These are phyloP conservation scores for Dunckerocampus dactyliophorus DNA, from an alignment of 2,113 vertebrate species.

Conservation along the genomic window DNA sequence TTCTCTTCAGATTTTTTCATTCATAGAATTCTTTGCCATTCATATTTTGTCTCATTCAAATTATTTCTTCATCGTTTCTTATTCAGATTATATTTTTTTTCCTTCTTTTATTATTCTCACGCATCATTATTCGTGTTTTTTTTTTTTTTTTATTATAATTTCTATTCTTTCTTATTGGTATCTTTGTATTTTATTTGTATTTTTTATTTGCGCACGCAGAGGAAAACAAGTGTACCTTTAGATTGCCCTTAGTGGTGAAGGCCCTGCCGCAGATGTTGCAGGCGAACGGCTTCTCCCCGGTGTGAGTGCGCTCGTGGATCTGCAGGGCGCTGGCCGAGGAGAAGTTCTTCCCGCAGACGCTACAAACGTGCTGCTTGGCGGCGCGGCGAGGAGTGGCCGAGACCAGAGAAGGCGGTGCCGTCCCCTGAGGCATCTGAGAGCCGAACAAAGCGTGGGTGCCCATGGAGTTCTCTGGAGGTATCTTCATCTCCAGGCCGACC, in stretches of 20 bases:
- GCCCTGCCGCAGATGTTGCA: conserved; percentile 92
- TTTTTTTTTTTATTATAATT: too few species aligned
- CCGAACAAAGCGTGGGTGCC: conserved; percentile 73
- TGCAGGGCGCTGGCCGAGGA: conserved; percentile 95
- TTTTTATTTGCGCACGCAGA: too few species aligned
- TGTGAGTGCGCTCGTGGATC: conserved; percentile 96
- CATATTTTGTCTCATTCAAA: too few species aligned
- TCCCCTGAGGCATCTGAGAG: conserved; percentile 76
- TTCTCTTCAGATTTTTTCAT: too few species aligned
- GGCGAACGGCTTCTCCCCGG: conserved; percentile 94
- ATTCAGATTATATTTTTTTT: too few species aligned
- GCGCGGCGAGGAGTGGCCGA: conserved; percentile 79
- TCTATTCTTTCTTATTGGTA: too few species aligned
- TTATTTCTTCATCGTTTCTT: too few species aligned
- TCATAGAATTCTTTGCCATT: too few species aligned
- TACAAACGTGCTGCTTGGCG: conserved; percentile 88
- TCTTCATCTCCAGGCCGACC: conserved; percentile 87
- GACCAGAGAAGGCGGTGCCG: conserved; percentile 73
- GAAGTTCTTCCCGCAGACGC: conserved; percentile 89
- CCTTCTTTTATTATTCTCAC: too few species aligned
- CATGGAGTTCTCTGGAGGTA: conserved; percentile 73
- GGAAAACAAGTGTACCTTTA: too few species aligned
- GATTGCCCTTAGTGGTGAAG: conserved; percentile 96
- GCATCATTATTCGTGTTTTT: too few species aligned
- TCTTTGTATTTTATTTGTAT: too few species aligned